These are phyloP conservation scores for Rallus limicola DNA, from an alignment of 2,113 vertebrate species.

Conservation along the genomic window DNA sequence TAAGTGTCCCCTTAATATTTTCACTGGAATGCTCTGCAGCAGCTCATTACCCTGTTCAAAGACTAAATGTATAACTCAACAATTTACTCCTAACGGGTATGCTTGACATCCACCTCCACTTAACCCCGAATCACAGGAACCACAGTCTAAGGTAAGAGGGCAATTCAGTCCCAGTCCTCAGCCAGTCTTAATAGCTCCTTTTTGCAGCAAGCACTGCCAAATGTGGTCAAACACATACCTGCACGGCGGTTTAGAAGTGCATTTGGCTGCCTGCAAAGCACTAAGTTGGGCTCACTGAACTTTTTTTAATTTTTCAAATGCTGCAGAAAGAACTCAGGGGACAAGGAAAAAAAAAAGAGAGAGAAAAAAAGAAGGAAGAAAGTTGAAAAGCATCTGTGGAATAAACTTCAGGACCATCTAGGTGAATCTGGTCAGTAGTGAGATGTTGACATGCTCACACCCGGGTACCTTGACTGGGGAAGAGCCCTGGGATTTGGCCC, in stretches of 20 bases:
- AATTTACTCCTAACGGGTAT: background rate
- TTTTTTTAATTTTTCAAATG: background rate
- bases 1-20: background rate
- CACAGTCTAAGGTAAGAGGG: constrained; percentile 56
- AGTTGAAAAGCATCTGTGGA: background rate
- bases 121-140: constrained; percentile 32
- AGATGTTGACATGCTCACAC: background rate
- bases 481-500: background rate
- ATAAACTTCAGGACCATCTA: background rate
- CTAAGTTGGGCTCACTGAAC: background rate
- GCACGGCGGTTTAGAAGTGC: constrained; percentile 11
- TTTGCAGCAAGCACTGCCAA: constrained; percentile 29
- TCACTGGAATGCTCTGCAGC: background rate
- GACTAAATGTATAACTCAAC: background rate
- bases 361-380: background rate
- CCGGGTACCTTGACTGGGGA: background rate
- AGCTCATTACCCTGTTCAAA: background rate
- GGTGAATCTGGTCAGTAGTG: background rate
- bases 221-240: constrained; percentile 44
- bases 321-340: background rate
- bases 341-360: background rate
- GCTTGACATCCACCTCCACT: constrained; percentile 44
- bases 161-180: constrained; percentile 36
- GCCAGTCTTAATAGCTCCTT: constrained; percentile 33
- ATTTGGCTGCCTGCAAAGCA: constrained; percentile 39